A percentile compares a stretch with the other conserved stretches of the same genome.
Conservation (phyloP, 2,888 invertebrate genomes). For the Allolobophora icterica region DNA sequence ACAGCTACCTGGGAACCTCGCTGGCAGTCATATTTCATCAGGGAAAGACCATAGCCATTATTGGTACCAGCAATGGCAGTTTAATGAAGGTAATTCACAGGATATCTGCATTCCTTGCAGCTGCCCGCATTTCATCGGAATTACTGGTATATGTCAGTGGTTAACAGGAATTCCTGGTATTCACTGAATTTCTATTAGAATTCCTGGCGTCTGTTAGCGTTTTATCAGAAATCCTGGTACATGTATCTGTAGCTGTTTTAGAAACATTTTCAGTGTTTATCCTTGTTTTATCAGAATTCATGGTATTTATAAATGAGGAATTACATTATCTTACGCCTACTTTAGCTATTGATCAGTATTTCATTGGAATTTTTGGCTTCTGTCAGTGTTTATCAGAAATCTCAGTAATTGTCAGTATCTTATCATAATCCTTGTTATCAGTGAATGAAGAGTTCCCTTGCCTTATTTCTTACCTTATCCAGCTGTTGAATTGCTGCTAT, state of each 20-base stretch:
- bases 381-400: not conserved
- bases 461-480: not conserved
- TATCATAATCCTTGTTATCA: not conserved
- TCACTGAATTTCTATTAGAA: not conserved
- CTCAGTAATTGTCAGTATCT: not conserved
- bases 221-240: not conserved
- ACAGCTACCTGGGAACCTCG: slow-evolving; percentile 41
- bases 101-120: not conserved
- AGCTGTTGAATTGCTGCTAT: slow-evolving; percentile 3
- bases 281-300: not conserved
- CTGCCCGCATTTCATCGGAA: not conserved
- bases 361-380: not conserved
- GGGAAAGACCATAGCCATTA: slow-evolving; percentile 44
- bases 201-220: not conserved
- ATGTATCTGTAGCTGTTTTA: not conserved
- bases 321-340: not conserved
- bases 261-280: not conserved
- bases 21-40: slow-evolving; percentile 42
- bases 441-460: not conserved
- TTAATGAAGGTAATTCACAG: slow-evolving; percentile 46
- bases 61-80: slow-evolving; percentile 45
- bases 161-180: not conserved
- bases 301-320: not conserved
- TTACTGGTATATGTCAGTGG: not conserved
- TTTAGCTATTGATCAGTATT: slow-evolving; percentile 1